Conservation (phyloP, 2,113 vertebrate species). For the Lucifuga dentata region DNA sequence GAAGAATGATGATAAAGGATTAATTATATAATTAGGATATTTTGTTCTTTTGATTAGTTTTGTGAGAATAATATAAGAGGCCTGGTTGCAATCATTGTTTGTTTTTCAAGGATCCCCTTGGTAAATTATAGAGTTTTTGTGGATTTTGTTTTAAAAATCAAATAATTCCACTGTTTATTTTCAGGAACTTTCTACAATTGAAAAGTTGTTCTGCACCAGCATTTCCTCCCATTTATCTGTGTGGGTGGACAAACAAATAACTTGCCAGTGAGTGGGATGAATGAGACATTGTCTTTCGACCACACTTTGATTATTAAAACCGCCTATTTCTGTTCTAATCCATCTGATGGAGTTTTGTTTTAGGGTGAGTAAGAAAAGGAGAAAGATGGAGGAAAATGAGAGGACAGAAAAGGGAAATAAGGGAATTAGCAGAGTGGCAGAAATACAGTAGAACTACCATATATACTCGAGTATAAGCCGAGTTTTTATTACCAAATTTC, state of each 20-base stretch:
- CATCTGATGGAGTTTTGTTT: neutral
- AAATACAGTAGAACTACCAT: too few species aligned
- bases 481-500: too few species aligned
- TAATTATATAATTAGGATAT: too few species aligned
- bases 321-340: slow-evolving; percentile 2
- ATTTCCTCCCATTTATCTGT: slow-evolving; percentile 9
- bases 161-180: neutral
- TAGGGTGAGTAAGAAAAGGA: neutral
- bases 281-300: slow-evolving; percentile 9
- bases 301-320: slow-evolving; percentile 20
- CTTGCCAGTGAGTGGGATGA: slow-evolving; percentile 10
- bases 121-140: too few species aligned
- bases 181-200: neutral
- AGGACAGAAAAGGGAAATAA: too few species aligned
- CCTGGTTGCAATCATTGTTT: neutral
- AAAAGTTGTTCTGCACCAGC: slow-evolving; percentile 5
- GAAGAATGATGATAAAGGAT: neutral
- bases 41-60: neutral
- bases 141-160: too few species aligned
- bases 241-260: slow-evolving; percentile 21
- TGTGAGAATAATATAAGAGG: neutral
- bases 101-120: neutral
- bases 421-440: too few species aligned
- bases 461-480: too few species aligned
- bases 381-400: slow-evolving; percentile 1